Evolutionary conservation across 37 sponge, comb jelly and placozoan genomes (phyloP).

Genomic region (Geodia barretti): DNA sequence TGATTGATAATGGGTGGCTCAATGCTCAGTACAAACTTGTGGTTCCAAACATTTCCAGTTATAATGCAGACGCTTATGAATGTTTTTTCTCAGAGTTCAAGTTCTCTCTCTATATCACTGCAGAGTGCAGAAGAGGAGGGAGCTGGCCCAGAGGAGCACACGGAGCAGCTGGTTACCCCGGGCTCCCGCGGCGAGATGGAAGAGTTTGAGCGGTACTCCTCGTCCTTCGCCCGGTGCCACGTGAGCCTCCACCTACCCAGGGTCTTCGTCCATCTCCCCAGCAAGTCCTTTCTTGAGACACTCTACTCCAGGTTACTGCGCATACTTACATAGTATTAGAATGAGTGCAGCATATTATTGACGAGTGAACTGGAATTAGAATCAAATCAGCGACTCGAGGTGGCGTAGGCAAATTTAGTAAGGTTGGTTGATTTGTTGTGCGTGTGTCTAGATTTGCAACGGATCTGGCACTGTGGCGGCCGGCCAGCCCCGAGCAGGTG

Average conservation of each 20-base stretch:
- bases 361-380: no score
- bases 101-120: neutral
- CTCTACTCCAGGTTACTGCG: conserved; percentile 61
- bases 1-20: no score
- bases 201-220: conserved; percentile 53
- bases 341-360: no score
- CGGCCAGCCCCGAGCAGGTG: conserved; percentile 48
- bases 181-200: conserved; percentile 63
- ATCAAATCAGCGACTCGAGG: no score
- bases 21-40: no score
- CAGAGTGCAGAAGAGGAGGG: neutral
- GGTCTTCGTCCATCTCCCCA: conserved; percentile 64
- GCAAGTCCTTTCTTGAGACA: conserved; percentile 61
- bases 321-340: neutral
- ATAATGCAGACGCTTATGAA: no score
- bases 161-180: conserved; percentile 60
- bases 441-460: conserved; percentile 59
- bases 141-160: conserved; percentile 13
- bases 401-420: no score
- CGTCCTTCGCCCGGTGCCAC: conserved; percentile 11
- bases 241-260: conserved; percentile 38
- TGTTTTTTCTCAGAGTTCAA: no score
- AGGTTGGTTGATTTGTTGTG: no score
- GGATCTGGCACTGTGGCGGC: conserved; percentile 69
- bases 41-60: no score